Conservation (phyloP, 1,140 invertebrate species). For the Cataglyphis hispanica region DNA sequence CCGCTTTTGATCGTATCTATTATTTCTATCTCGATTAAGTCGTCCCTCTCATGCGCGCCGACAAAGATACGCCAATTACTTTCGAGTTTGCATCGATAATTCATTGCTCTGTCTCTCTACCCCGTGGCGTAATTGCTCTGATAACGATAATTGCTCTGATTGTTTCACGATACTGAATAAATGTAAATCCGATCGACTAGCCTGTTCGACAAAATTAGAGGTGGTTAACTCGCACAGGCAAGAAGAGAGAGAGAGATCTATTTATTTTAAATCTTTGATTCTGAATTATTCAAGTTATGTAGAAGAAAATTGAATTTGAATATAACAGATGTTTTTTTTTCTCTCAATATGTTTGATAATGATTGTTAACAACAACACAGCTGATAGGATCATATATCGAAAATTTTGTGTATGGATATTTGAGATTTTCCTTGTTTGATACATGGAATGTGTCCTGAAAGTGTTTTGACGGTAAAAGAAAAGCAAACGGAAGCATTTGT, state of each 20-base stretch:
- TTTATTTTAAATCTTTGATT: neutral
- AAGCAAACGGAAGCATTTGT: slow-evolving; percentile 41
- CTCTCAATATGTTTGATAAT: neutral
- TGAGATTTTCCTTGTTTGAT: slow-evolving; percentile 6
- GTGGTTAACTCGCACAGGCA: neutral
- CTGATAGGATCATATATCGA: neutral
- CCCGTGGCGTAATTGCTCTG: slow-evolving; percentile 25
- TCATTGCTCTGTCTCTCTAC: slow-evolving; percentile 20
- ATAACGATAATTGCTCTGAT: slow-evolving; percentile 45
- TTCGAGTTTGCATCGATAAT: slow-evolving; percentile 52
- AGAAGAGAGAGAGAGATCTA: too few relatives aligned
- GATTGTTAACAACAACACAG: neutral
- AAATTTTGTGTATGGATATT: neutral
- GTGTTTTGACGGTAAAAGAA: neutral
- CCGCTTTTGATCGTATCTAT: slow-evolving; percentile 28
- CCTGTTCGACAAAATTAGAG: neutral
- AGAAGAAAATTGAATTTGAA: neutral
- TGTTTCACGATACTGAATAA: slow-evolving; percentile 27
- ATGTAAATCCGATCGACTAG: neutral
- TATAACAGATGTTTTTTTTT: neutral
- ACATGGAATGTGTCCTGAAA: neutral
- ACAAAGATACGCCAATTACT: slow-evolving; percentile 52
- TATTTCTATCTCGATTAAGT: slow-evolving; percentile 45
- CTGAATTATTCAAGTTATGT: neutral
- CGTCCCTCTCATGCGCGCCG: neutral